phyloP scores from a whole-genome alignment of 2,888 invertebrate genomes.

The Tenodera sinensis region DNA sequence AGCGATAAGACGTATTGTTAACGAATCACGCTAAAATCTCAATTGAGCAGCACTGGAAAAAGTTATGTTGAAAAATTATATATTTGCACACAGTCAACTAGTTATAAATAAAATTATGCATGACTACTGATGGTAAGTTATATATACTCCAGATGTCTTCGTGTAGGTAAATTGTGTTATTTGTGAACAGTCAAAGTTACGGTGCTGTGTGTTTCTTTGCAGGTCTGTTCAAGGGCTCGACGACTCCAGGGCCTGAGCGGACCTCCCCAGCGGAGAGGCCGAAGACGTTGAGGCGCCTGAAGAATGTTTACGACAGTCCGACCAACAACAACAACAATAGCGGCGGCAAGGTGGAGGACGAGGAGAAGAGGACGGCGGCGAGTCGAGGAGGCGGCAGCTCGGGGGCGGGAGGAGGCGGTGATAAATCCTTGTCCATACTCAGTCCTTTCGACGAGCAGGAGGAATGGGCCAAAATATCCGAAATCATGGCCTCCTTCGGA shows the following conservation, averaged over 20 bases:
- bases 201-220: slow-evolving; percentile 35
- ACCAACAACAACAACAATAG: slow-evolving; percentile 37
- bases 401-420: slow-evolving; percentile 40
- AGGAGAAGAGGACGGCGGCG: slow-evolving; percentile 44
- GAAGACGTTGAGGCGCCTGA: slow-evolving; percentile 69
- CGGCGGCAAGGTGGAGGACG: slow-evolving; percentile 31
- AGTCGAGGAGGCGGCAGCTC: slow-evolving; percentile 36
- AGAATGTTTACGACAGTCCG: slow-evolving; percentile 65
- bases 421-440: slow-evolving; percentile 57
- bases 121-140: too few species aligned
- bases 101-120: too few species aligned
- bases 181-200: too few species aligned
- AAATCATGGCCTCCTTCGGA: slow-evolving; percentile 93
- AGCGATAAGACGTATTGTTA: too few species aligned
- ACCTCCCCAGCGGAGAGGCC: slow-evolving; percentile 66
- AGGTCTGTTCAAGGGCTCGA: slow-evolving; percentile 81
- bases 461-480: slow-evolving; percentile 94
- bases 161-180: too few species aligned
- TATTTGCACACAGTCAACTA: too few species aligned
- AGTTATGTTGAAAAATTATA: too few species aligned
- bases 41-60: too few species aligned
- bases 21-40: too few species aligned
- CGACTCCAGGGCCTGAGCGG: slow-evolving; percentile 49
- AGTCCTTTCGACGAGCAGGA: slow-evolving; percentile 92
- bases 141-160: too few species aligned